Conservation (phyloP, 1,140 invertebrate species). For the Diabrotica undecimpunctata region DNA sequence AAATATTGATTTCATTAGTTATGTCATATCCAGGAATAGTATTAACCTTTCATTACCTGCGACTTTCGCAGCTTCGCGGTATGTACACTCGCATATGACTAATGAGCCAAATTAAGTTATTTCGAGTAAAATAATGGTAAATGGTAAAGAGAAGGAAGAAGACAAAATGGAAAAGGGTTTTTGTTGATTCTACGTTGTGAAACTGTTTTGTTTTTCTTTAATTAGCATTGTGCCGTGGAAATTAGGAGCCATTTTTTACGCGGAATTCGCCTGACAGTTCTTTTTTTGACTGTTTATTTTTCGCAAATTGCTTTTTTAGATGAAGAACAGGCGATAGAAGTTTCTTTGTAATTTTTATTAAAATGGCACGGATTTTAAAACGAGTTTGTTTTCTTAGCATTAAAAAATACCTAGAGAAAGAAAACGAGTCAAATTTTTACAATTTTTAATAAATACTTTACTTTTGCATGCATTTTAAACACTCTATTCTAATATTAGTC, state of each 20-base stretch:
- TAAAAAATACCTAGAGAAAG: no score
- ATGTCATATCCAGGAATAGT: no score
- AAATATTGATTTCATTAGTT: no score
- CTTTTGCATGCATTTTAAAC: no score
- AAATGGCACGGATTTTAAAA: no score
- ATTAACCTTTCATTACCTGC: background rate
- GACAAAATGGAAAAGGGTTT: constrained; percentile 2
- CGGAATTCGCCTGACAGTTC: background rate
- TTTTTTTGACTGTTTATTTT: background rate
- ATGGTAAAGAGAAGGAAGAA: background rate
- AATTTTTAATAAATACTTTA: no score
- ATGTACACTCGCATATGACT: constrained; percentile 1
- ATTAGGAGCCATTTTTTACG: background rate
- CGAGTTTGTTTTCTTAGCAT: no score
- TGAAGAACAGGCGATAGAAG: background rate
- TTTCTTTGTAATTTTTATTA: no score
- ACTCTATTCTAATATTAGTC: no score
- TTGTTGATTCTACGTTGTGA: background rate
- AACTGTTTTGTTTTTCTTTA: constrained; percentile 1
- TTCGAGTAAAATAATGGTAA: background rate
- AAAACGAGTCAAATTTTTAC: no score
- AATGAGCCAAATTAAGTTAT: constrained; percentile 2
- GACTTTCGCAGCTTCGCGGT: background rate
- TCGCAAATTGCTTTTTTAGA: background rate
- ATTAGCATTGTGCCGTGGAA: background rate